A percentile compares a stretch with the other conserved stretches of the same genome.
Conservation (phyloP, 53 echinoderm and acorn worm genomes). For the Antedon mediterranea region DNA sequence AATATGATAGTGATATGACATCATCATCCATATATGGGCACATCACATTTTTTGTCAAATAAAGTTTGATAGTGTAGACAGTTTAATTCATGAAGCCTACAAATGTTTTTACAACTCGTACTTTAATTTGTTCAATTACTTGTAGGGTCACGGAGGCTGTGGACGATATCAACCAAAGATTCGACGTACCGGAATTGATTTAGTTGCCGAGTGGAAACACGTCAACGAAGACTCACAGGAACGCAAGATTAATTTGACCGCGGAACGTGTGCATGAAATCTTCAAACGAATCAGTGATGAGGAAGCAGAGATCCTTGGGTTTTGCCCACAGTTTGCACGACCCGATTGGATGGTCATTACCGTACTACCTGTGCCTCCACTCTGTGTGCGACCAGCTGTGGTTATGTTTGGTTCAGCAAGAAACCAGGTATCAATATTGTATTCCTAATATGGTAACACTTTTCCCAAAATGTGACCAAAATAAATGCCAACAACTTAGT, state of each 20-base stretch:
- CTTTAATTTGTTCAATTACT: too few species aligned
- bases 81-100: too few species aligned
- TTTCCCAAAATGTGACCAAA: too few species aligned
- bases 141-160: constrained; percentile 93
- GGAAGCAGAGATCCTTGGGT: constrained; percentile 71
- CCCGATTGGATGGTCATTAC: constrained; percentile 98
- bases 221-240: constrained; percentile 95
- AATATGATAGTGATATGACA: too few species aligned
- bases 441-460: too few species aligned
- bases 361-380: constrained; percentile 79
- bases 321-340: constrained; percentile 82
- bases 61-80: too few species aligned
- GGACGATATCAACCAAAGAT: constrained; percentile 95
- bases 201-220: constrained; percentile 93
- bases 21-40: too few species aligned
- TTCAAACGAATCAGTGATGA: constrained; percentile 93
- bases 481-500: too few species aligned
- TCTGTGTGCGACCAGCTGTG: constrained; percentile 82
- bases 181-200: constrained; percentile 62
- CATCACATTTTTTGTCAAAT: too few species aligned
- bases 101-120: too few species aligned
- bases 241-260: constrained; percentile 78
- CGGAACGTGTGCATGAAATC: constrained; percentile 80
- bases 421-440: constrained; percentile 49
- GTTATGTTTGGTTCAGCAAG: constrained; percentile 87